These are phyloP conservation scores for Leptopilina syphax DNA, from an alignment of 2,888 invertebrate genomes.

Conservation along the genomic window DNA sequence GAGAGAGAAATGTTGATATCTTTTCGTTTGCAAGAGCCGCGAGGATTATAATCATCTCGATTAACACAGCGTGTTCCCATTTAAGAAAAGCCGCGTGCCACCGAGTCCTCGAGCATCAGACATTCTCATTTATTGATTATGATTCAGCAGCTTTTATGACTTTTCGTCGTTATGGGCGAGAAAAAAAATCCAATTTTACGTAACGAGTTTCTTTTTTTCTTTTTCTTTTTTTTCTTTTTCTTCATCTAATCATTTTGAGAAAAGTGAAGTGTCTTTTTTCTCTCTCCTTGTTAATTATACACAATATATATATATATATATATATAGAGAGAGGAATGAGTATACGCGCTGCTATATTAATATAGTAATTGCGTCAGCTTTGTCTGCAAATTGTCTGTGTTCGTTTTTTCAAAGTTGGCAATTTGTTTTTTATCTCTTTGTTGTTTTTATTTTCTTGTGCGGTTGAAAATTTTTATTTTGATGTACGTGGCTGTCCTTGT, in stretches of 20 bases:
- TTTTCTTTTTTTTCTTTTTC: too few relatives aligned
- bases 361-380: neutral
- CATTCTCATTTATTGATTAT: slow-evolving; percentile 16
- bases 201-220: neutral
- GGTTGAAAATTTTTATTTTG: neutral
- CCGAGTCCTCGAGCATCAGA: slow-evolving; percentile 15
- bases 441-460: neutral
- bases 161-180: neutral
- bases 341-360: neutral
- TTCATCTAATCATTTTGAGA: neutral
- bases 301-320: neutral
- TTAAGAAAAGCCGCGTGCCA: neutral
- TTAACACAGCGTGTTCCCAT: neutral
- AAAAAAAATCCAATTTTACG: slow-evolving; percentile 11
- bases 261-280: too few relatives aligned
- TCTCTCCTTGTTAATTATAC: neutral
- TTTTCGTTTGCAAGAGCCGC: neutral
- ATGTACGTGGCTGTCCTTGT: neutral
- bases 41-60: slow-evolving; percentile 17
- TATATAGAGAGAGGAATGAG: neutral
- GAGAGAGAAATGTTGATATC: slow-evolving; percentile 35
- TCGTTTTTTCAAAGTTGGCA: neutral
- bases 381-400: slow-evolving; percentile 5
- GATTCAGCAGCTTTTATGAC: slow-evolving; percentile 16
- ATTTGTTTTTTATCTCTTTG: neutral